Percentiles rank a stretch among this genome's conserved stretches.
phyloP scores from a whole-genome alignment of 2,888 invertebrate genomes.

The Agrypnus murinus region DNA sequence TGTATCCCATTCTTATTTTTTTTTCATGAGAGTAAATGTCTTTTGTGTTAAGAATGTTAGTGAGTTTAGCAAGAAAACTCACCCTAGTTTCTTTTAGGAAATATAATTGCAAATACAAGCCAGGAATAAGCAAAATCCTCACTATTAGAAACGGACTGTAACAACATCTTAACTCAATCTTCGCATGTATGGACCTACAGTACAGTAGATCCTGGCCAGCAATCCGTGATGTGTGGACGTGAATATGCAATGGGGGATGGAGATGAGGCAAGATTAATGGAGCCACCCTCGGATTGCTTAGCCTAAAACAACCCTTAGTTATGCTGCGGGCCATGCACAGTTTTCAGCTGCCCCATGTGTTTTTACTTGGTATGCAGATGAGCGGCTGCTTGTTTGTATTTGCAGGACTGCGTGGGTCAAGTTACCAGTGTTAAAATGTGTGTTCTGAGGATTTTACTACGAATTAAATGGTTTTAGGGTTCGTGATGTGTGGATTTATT shows the following conservation, averaged over 20 bases:
- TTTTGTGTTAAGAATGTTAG: no score
- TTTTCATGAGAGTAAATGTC: no score
- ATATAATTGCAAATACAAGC: no score
- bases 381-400: constrained; percentile 56
- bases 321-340: constrained; percentile 63
- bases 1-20: no score
- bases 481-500: constrained; percentile 53
- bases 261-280: constrained; percentile 72
- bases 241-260: constrained; percentile 71
- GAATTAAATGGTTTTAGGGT: constrained; percentile 53
- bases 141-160: constrained; percentile 46
- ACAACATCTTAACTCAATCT: constrained; percentile 65
- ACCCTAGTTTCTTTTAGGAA: no score
- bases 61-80: no score
- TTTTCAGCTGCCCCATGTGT: constrained; percentile 54
- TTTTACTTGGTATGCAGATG: constrained; percentile 57
- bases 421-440: constrained; percentile 57
- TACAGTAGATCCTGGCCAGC: constrained; percentile 59
- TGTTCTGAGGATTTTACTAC: constrained; percentile 56
- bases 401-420: constrained; percentile 57
- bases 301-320: constrained; percentile 70
- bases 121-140: not conserved
- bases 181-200: constrained; percentile 66
- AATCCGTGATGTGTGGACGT: constrained; percentile 72
- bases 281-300: constrained; percentile 68